Percentiles rank a stretch among this genome's conserved stretches.
Conservation (phyloP, 2,888 invertebrate genomes). For the Harpagoxenus sublaevis region DNA sequence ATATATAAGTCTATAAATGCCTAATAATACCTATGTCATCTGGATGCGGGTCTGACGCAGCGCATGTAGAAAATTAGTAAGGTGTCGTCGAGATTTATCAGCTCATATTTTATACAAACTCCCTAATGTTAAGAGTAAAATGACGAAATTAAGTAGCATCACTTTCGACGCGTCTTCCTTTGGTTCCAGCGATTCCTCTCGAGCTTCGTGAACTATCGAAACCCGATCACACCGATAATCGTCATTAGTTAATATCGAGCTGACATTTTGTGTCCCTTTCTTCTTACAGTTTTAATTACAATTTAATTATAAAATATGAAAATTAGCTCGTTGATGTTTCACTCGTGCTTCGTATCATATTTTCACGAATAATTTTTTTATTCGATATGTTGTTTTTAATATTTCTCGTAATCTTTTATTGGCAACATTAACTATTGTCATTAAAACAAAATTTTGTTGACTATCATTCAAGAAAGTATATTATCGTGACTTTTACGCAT, state of each 20-base stretch:
- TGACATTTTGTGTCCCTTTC: background rate
- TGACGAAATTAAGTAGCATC: conserved; percentile 14
- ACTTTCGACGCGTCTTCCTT: background rate
- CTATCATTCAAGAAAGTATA: background rate
- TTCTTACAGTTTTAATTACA: background rate
- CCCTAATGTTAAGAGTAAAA: conserved; percentile 25
- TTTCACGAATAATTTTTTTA: background rate
- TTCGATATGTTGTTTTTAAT: background rate
- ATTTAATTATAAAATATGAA: conserved; percentile 1
- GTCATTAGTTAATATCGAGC: background rate
- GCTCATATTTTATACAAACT: conserved; percentile 20
- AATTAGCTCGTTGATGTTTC: background rate
- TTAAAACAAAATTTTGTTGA: background rate
- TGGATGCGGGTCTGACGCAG: conserved; percentile 59
- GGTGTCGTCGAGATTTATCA: conserved; percentile 15
- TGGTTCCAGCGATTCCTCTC: background rate
- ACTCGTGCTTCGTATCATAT: background rate
- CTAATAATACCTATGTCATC: conserved; percentile 65
- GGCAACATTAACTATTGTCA: background rate
- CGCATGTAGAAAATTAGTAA: conserved; percentile 54
- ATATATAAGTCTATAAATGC: conserved; percentile 70
- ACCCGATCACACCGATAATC: background rate
- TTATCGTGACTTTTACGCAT: background rate
- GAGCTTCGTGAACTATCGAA: background rate
- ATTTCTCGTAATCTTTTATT: background rate